Percentiles rank a stretch among this genome's conserved stretches.
These are phyloP conservation scores for Artibeus jamaicensis DNA, from an alignment of 2,797 vertebrate species.

Conservation along the genomic window DNA sequence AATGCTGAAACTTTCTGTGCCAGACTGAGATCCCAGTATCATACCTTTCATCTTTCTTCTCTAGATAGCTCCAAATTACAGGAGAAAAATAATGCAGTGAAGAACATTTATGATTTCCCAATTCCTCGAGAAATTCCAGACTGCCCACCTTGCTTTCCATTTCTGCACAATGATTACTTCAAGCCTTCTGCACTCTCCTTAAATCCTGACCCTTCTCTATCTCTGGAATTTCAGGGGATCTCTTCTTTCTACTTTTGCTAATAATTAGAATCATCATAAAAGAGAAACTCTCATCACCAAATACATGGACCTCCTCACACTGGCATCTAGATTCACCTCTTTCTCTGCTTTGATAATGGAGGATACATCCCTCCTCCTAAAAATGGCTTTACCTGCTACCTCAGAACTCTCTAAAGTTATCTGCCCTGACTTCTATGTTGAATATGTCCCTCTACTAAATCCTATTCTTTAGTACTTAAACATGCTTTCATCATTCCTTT, in stretches of 20 bases:
- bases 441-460: neutral
- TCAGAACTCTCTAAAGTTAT: neutral
- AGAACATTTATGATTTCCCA: neutral
- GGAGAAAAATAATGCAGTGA: neutral
- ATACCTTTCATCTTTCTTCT: neutral
- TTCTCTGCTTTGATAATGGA: neutral
- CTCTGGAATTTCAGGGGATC: neutral
- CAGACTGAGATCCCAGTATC: neutral
- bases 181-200: neutral
- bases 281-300: neutral
- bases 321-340: neutral
- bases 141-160: neutral
- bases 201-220: neutral
- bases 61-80: neutral
- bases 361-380: neutral
- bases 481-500: neutral
- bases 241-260: neutral
- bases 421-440: neutral
- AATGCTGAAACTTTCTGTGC: neutral
- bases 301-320: neutral
- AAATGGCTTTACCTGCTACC: neutral
- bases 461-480: neutral
- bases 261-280: neutral
- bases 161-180: neutral
- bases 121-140: neutral